Evolutionary conservation across 1,140 invertebrate genomes (phyloP).

Genomic region (Bombus ignitus): DNA sequence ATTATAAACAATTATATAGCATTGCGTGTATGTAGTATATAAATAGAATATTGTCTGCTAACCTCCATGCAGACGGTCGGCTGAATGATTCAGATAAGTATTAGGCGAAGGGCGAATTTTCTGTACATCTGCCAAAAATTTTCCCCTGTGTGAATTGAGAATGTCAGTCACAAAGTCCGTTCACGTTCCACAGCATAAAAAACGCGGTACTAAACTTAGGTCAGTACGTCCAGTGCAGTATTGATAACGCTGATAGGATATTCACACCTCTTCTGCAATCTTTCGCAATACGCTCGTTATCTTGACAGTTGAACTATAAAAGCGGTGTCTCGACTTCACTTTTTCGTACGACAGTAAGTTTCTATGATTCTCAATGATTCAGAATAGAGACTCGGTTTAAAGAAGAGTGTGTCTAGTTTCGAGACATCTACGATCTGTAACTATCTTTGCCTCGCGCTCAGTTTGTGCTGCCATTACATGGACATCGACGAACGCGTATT

Average conservation of each 20-base stretch:
- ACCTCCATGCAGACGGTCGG: slow-evolving; percentile 26
- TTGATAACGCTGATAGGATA: slow-evolving; percentile 39
- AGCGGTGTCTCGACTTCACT: slow-evolving; percentile 11
- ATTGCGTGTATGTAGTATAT: slow-evolving; percentile 20
- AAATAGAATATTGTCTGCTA: slow-evolving; percentile 42
- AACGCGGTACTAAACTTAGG: neutral
- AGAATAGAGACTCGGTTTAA: neutral
- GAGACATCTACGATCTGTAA: neutral
- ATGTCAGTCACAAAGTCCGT: slow-evolving; percentile 9
- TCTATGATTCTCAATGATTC: no score
- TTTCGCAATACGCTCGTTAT: slow-evolving; percentile 32
- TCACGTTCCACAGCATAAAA: neutral
- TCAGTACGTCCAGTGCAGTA: neutral
- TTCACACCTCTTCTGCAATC: slow-evolving; percentile 15
- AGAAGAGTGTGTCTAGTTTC: no score
- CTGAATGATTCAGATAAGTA: slow-evolving; percentile 22
- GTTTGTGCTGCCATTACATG: slow-evolving; percentile 37
- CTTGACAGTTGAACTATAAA: slow-evolving; percentile 36
- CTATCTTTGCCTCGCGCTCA: neutral
- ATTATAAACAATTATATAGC: slow-evolving; percentile 42
- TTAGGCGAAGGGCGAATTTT: slow-evolving; percentile 35
- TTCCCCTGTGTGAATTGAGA: neutral
- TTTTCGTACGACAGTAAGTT: neutral
- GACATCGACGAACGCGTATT: neutral
- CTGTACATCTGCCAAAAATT: slow-evolving; percentile 38